Conservation (phyloP, 2,888 invertebrate species). For the Arctia plantaginis region DNA sequence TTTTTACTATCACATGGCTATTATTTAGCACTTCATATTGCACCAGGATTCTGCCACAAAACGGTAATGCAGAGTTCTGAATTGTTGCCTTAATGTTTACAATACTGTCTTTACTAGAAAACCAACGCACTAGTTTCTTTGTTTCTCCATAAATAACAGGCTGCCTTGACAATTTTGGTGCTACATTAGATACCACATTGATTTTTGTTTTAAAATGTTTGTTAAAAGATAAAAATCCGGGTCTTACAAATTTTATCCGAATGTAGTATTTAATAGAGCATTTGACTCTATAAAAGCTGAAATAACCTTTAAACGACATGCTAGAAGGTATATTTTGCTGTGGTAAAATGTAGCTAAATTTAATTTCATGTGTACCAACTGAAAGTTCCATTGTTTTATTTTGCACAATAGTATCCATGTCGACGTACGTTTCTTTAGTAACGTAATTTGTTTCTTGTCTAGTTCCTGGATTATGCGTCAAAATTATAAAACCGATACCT, state of each 20-base stretch:
- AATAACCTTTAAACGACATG: slow-evolving; percentile 21
- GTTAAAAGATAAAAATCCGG: slow-evolving; percentile 53
- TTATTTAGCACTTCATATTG: slow-evolving; percentile 57
- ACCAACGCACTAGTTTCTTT: slow-evolving; percentile 54
- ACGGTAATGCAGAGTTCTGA: slow-evolving; percentile 47
- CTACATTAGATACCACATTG: slow-evolving; percentile 52
- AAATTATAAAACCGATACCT: slow-evolving; percentile 10
- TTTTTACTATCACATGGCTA: slow-evolving; percentile 50
- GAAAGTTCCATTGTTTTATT: background rate
- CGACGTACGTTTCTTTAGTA: slow-evolving; percentile 4
- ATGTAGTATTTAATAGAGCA: slow-evolving; percentile 59
- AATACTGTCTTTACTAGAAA: slow-evolving; percentile 49
- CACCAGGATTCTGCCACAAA: slow-evolving; percentile 52
- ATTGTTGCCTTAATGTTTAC: slow-evolving; percentile 57
- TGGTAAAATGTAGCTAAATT: slow-evolving; percentile 54
- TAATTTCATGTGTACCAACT: slow-evolving; percentile 50
- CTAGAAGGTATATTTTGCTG: slow-evolving; percentile 51
- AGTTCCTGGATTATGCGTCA: background rate
- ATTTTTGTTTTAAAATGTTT: slow-evolving; percentile 58
- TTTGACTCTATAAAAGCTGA: slow-evolving; percentile 29
- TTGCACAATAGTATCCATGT: slow-evolving; percentile 12
- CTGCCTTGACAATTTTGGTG: slow-evolving; percentile 47
- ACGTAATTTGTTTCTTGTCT: background rate
- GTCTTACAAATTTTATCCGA: slow-evolving; percentile 59
- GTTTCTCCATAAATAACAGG: slow-evolving; percentile 54